A percentile compares a stretch with the other conserved stretches of the same genome.
These are phyloP conservation scores for Charadrius vociferus DNA, from an alignment of 2,113 vertebrate species.

Conservation along the genomic window DNA sequence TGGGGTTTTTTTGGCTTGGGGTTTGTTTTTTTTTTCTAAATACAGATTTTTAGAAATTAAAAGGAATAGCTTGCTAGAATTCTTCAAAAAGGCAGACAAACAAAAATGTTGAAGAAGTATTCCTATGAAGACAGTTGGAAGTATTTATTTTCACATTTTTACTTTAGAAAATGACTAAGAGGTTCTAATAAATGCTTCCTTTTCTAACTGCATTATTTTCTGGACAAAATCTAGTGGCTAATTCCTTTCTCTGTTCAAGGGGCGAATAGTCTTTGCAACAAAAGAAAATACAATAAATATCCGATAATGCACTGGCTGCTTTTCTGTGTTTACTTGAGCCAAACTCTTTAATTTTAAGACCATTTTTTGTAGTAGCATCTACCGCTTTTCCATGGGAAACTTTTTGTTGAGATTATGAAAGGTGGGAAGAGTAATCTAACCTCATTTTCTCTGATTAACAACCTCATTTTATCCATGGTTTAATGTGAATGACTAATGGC, in stretches of 20 bases:
- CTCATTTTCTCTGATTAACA: neutral
- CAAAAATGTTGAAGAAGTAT: too few relatives aligned
- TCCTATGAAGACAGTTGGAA: too few relatives aligned
- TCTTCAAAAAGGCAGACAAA: too few relatives aligned
- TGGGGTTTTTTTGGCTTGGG: too few relatives aligned
- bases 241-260: neutral
- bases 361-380: neutral
- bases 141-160: too few relatives aligned
- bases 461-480: neutral
- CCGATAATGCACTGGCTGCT: neutral
- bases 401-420: neutral
- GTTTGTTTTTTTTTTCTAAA: too few relatives aligned
- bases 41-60: too few relatives aligned
- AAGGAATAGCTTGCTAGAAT: too few relatives aligned
- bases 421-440: neutral
- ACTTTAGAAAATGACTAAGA: too few relatives aligned
- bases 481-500: neutral
- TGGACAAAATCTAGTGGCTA: too few relatives aligned
- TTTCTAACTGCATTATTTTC: too few relatives aligned
- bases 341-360: neutral
- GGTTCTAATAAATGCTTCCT: too few relatives aligned
- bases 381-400: neutral
- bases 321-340: neutral
- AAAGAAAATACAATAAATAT: neutral
- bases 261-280: neutral